Base-by-base conservation (phyloP, 2,113 vertebrate genomes). In the Nesoenas mayeri region DNA sequence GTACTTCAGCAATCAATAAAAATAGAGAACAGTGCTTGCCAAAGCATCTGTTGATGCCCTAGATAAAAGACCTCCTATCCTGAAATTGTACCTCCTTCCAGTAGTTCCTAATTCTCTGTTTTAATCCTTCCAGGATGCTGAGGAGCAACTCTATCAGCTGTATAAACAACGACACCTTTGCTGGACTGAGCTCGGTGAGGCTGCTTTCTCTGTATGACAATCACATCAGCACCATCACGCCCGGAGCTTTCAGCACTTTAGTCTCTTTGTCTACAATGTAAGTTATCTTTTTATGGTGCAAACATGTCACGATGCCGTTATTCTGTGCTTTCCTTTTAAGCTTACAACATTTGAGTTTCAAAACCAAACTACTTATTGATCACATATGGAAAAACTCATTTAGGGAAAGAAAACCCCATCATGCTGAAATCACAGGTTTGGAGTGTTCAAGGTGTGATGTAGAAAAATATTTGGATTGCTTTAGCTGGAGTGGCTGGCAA, bases 191-290 rank as follows among this genome's bases (percentile, higher is more conserved):
- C 93, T 99, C 99, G 0, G 99, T 99, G 80, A 98, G 99, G 38
- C 98, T 99, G 91, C 98, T 99, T 22, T 99, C 99, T 4, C 98
- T 99, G 26, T 99, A 99, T 10, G 99, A 99, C 98, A 99, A 99
- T 91, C 98, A 98, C 77, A 99, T 99, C 97, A 98, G 98, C 97
- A 99, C 99, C 83, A 99, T 99, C 93, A 98, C 98, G 74, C 99
- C 99, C 0, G 99, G 99, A 93, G 99, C 99, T 96, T 99, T 99
- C 98, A 98, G 98, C 97, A 99, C 99, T 0, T 98, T 99, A 14
- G 99, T 99, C 93, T 99, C 99, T 66, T 97, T 99, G 93, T 99
- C 99, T 58, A 99, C 99, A 91, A 99, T 99, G 99, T 99, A 93
- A 99, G 99, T 98, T 60, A 24, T 36, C 31, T 91, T 87, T 26